Percentiles rank a stretch among this genome's conserved stretches.
phyloP scores from a whole-genome alignment of 2,113 vertebrate species.

The Eupsittula cactorum region DNA sequence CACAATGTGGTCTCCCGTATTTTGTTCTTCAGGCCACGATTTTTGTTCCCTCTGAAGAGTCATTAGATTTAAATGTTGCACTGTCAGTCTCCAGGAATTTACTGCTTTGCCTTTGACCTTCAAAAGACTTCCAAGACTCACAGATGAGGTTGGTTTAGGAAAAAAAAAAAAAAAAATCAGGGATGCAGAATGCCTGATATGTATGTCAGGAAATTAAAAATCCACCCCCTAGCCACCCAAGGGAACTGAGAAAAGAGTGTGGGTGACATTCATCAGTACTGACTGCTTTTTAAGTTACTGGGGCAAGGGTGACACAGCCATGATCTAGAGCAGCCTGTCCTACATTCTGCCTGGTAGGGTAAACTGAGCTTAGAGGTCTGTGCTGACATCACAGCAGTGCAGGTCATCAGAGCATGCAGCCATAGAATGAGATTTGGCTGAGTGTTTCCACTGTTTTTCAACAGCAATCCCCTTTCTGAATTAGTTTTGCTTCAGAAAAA shows the following conservation, averaged over 20 bases:
- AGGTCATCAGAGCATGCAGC: not conserved
- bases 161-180: not conserved
- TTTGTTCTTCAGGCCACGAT: not conserved
- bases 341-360: not conserved
- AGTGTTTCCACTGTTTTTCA: not conserved
- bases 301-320: not conserved
- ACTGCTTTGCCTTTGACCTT: not conserved
- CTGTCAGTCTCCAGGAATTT: not conserved
- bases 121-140: not conserved
- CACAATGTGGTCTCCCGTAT: not conserved
- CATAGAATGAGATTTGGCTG: not conserved
- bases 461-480: not conserved
- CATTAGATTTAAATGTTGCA: not conserved
- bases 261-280: not conserved
- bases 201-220: not conserved
- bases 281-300: not conserved
- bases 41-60: not conserved
- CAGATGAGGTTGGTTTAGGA: not conserved
- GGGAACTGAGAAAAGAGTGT: not conserved
- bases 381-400: not conserved
- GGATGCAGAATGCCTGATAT: not conserved
- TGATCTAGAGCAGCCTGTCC: not conserved
- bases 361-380: not conserved
- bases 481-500: not conserved
- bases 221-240: rapidly evolving